Evolutionary conservation across 2,113 vertebrate species (phyloP).

Genomic region (Helogale parvula): DNA sequence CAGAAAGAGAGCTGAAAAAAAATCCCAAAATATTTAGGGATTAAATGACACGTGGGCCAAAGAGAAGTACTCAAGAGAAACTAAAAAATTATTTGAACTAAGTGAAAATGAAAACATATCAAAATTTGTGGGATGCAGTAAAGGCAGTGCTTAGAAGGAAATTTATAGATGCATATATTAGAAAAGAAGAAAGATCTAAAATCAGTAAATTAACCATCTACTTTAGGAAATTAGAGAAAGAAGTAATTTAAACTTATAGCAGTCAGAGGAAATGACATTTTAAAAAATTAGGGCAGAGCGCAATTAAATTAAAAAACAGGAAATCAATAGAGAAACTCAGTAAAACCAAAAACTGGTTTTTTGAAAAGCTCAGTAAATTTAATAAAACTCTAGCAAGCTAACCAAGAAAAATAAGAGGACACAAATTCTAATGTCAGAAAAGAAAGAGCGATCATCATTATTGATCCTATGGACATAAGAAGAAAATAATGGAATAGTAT

Average conservation of each 20-base stretch:
- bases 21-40: neutral
- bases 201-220: neutral
- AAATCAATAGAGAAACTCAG: neutral
- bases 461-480: neutral
- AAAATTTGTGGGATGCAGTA: neutral
- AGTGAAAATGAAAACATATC: neutral
- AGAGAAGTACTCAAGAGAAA: neutral
- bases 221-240: neutral
- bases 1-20: neutral
- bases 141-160: neutral
- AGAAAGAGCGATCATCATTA: neutral
- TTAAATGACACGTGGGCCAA: neutral
- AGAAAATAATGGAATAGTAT: neutral
- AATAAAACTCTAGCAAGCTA: neutral
- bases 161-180: neutral
- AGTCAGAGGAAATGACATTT: neutral
- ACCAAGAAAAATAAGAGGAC: neutral
- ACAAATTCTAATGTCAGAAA: neutral
- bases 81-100: neutral
- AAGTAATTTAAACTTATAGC: neutral
- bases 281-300: neutral
- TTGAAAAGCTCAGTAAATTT: neutral
- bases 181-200: neutral
- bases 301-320: neutral
- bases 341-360: neutral